Evolutionary conservation across 2,797 vertebrate species (phyloP), one percentile per base, ranked within the genome.

Genomic region (Cossypha niveicapilla): DNA sequence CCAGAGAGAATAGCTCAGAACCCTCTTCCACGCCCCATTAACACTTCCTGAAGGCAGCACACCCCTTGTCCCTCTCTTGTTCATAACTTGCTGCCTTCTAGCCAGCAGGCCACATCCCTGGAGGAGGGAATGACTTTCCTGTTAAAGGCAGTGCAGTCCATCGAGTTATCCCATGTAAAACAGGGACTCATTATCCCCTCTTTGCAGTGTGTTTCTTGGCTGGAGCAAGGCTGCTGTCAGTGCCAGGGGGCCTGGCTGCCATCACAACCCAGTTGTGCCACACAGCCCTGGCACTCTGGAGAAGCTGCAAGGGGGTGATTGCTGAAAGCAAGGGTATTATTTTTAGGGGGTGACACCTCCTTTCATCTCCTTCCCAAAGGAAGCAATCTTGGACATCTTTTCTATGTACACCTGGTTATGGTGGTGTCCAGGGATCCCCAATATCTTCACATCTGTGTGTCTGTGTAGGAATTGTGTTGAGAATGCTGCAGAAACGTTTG

Each of bases 141-240:
- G 18, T 58, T 42, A 8, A 71, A 84, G 51, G n/a, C 11, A 0
- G 23, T 6, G 19, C 5, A 0, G 24, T 68, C 32, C 1, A 0
- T 76, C 0, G 0, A 34, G 30, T 81, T 65, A 86, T 63, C 80
- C 48, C 65, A 5, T 85, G 72, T 88, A 45, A 81, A 89, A 71
- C 66, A 83, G 34, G 75, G 87, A 80, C 30, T 94, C 74, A 54
- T 54, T 88, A 86, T 90, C 58, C 35, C 35, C 66, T 87, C 70
- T 39, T 30, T 30, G 37, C 53, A 80, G 47, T 86, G 83, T 94
- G 70, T 74, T 75, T 90, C 80, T 92, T 96, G 94, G 95, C 87
- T 68, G 45, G 62, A 90, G 48, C 35, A 32, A 78, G 34, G 11
- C 12, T 58, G 63, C 27, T 47, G 3, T 45, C 78, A 50, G 68